phyloP scores from a whole-genome alignment of 2,113 vertebrate species.

The Scartelaos histophorus region DNA sequence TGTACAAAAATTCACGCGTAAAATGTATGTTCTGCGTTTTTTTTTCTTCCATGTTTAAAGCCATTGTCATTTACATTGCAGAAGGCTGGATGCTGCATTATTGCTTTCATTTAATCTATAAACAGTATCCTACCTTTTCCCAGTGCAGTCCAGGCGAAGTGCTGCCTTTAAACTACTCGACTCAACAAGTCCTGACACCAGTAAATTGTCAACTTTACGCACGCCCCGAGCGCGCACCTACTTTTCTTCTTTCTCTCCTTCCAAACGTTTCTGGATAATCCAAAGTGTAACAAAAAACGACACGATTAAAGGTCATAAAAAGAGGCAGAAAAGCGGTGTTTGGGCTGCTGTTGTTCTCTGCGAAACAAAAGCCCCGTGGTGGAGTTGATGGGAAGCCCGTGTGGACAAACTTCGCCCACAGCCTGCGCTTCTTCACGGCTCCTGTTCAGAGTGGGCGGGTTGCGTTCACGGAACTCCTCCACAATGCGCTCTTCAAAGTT shows the following conservation, averaged over 20 bases:
- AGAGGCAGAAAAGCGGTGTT: not conserved
- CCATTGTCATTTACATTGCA: too few species aligned
- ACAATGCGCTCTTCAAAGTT: not conserved
- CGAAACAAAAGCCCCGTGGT: constrained; percentile 56
- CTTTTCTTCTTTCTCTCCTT: constrained; percentile 1
- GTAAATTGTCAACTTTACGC: constrained; percentile 35
- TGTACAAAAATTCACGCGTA: too few species aligned
- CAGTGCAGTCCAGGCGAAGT: constrained; percentile 28
- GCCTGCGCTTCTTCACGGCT: constrained; percentile 36
- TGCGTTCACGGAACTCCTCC: constrained; percentile 49
- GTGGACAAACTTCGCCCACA: constrained; percentile 68
- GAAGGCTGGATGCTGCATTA: too few species aligned
- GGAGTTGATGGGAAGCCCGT: constrained; percentile 55
- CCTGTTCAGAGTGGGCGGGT: constrained; percentile 42
- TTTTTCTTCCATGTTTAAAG: too few species aligned
- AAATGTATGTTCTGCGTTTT: too few species aligned
- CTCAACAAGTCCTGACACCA: constrained; percentile 56
- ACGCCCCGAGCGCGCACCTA: constrained; percentile 3
- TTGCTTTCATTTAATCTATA: not conserved
- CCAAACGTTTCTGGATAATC: not conserved
- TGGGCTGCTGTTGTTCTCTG: constrained; percentile 15
- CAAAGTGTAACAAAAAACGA: constrained; percentile 14
- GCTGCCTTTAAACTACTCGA: constrained; percentile 11
- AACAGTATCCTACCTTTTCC: constrained; percentile 38
- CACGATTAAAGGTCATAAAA: not conserved